Evolutionary conservation across 2,113 vertebrate species (phyloP).

Genomic region (Lates calcarifer): DNA sequence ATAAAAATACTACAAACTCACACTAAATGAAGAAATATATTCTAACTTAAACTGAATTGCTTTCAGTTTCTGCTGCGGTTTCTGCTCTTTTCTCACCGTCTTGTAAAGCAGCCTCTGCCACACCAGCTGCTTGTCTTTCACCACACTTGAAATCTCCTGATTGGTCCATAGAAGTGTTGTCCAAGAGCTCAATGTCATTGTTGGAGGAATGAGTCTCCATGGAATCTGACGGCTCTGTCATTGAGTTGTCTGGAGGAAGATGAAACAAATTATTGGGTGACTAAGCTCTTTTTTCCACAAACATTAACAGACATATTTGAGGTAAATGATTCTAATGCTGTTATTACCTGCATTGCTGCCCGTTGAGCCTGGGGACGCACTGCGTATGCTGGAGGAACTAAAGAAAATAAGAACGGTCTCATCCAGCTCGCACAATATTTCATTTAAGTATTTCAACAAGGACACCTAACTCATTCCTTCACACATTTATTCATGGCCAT

Average conservation of each 20-base stretch:
- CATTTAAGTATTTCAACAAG: neutral
- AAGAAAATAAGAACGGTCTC: neutral
- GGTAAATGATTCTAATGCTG: neutral
- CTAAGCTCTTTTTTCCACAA: neutral
- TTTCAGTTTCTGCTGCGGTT: neutral
- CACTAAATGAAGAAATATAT: no score
- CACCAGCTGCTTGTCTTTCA: slow-evolving; percentile 28
- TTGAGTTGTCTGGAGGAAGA: slow-evolving; percentile 61
- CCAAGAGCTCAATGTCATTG: slow-evolving; percentile 50
- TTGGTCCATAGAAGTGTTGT: slow-evolving; percentile 50
- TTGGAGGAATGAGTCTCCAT: slow-evolving; percentile 61
- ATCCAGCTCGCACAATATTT: neutral
- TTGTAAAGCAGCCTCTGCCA: slow-evolving; percentile 83
- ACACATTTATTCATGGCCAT: neutral
- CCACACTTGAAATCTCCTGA: slow-evolving; percentile 40
- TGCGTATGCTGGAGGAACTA: slow-evolving; percentile 64
- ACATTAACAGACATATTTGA: neutral
- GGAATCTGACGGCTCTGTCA: slow-evolving; percentile 62
- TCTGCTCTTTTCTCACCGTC: slow-evolving; percentile 74
- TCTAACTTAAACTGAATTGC: no score
- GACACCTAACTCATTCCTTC: neutral
- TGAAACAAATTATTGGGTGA: neutral
- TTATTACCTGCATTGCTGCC: slow-evolving; percentile 73
- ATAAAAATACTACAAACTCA: no score
- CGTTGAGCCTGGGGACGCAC: slow-evolving; percentile 58